phyloP scores from a whole-genome alignment of 1,140 invertebrate genomes.

The Ceratina australensis region DNA sequence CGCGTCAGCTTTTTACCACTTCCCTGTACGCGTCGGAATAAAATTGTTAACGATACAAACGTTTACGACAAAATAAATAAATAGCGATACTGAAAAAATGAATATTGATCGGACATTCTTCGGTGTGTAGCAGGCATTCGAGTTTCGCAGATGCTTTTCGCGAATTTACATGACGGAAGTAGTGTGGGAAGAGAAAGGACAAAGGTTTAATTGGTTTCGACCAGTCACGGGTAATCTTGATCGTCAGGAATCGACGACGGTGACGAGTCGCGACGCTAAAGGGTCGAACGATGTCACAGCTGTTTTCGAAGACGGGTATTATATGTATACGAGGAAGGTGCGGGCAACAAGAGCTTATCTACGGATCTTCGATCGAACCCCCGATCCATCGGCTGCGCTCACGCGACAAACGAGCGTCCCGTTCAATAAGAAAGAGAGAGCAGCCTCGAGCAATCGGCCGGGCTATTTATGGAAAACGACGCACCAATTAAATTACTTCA shows the following conservation, averaged over 20 bases:
- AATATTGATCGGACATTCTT: background rate
- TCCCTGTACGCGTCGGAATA: background rate
- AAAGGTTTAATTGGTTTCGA: slow-evolving; percentile 14
- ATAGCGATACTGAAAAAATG: too few relatives aligned
- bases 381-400: background rate
- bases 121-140: too few relatives aligned
- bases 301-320: slow-evolving; percentile 3
- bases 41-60: background rate
- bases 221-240: slow-evolving; percentile 5
- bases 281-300: slow-evolving; percentile 26
- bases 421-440: background rate
- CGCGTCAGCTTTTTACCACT: background rate
- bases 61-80: too few relatives aligned
- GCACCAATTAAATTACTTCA: slow-evolving; percentile 49
- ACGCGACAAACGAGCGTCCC: background rate
- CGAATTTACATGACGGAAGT: slow-evolving; percentile 11
- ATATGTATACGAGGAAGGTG: background rate
- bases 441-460: slow-evolving; percentile 12
- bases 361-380: slow-evolving; percentile 5
- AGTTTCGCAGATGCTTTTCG: slow-evolving; percentile 11
- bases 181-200: background rate
- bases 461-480: slow-evolving; percentile 45
- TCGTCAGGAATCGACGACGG: slow-evolving; percentile 14
- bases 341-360: background rate
- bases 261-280: slow-evolving; percentile 8